phyloP scores from a whole-genome alignment of 64 coral and sea anemone genomes.

The Catalaphyllia jardinei region DNA sequence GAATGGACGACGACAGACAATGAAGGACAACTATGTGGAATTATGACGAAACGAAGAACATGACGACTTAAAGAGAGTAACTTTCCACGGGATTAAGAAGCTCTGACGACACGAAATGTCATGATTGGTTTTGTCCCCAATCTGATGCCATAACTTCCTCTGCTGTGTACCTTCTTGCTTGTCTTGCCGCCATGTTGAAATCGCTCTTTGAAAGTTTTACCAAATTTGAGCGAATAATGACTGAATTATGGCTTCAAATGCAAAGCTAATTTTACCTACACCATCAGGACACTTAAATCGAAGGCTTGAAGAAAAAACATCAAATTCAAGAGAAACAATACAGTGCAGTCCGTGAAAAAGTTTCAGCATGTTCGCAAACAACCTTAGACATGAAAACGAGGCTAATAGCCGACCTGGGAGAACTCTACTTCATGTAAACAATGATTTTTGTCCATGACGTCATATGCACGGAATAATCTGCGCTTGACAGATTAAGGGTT shows the following conservation, averaged over 20 bases:
- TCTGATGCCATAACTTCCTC: conserved; percentile 2
- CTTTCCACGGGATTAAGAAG: no score
- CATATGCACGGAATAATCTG: conserved; percentile 34
- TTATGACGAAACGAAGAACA: no score
- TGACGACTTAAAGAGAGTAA: no score
- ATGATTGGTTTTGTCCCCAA: no score
- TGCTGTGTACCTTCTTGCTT: conserved; percentile 6
- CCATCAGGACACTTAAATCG: conserved; percentile 50
- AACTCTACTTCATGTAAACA: conserved; percentile 56
- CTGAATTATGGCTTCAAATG: background rate
- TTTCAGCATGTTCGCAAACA: conserved; percentile 42
- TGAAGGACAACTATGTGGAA: no score
- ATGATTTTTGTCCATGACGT: conserved; percentile 31
- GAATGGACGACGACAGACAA: no score
- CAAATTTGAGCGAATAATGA: conserved; percentile 45
- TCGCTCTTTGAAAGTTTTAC: conserved; percentile 29
- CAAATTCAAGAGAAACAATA: conserved; percentile 40
- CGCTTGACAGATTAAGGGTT: conserved; percentile 30
- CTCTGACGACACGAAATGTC: no score
- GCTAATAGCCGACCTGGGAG: conserved; percentile 12
- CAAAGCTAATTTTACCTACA: background rate
- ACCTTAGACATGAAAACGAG: conserved; percentile 30
- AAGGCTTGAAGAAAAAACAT: conserved; percentile 33
- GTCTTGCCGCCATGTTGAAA: conserved; percentile 26
- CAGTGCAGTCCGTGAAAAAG: conserved; percentile 43